These are phyloP conservation scores for Microctenopoma steveboyesi DNA, from an alignment of 2,797 vertebrate genomes.

Conservation along the genomic window DNA sequence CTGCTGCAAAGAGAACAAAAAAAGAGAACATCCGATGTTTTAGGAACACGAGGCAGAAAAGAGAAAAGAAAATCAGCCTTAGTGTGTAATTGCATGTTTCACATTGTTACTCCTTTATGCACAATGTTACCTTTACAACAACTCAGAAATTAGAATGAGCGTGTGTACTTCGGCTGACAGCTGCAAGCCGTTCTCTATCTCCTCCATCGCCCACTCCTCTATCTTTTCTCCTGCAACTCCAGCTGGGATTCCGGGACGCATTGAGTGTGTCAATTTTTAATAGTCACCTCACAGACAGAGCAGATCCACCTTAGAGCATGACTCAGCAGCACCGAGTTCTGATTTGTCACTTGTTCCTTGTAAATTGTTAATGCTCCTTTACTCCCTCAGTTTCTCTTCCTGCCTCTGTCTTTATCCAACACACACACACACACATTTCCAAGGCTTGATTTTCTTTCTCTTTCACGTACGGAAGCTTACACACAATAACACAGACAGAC, in stretches of 20 bases:
- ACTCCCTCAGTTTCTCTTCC: slow-evolving; percentile 30
- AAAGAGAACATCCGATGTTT: slow-evolving; percentile 25
- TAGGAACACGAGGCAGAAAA: slow-evolving; percentile 10
- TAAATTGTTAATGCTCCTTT: slow-evolving; percentile 57
- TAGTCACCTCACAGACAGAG: slow-evolving; percentile 58
- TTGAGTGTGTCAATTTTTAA: slow-evolving; percentile 62
- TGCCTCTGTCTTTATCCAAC: slow-evolving; percentile 21
- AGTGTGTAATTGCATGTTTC: slow-evolving; percentile 9
- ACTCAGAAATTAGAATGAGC: slow-evolving; percentile 35
- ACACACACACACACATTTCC: neutral
- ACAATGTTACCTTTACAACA: slow-evolving; percentile 18
- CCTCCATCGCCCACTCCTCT: neutral
- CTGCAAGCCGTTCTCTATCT: slow-evolving; percentile 15
- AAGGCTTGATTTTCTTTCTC: slow-evolving; percentile 7
- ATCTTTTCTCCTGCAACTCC: slow-evolving; percentile 31
- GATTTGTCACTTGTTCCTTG: slow-evolving; percentile 51
- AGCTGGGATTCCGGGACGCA: slow-evolving; percentile 40
- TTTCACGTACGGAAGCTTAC: neutral
- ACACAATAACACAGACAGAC: slow-evolving; percentile 7
- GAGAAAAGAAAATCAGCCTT: slow-evolving; percentile 5
- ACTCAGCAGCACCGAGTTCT: slow-evolving; percentile 53
- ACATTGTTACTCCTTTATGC: slow-evolving; percentile 16
- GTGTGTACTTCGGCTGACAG: slow-evolving; percentile 15
- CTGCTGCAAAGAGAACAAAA: slow-evolving; percentile 38
- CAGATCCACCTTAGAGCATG: slow-evolving; percentile 60